Percentiles rank a stretch among this genome's conserved stretches.
These are phyloP conservation scores for Pseudomyrmex concolor DNA, from an alignment of 1,140 invertebrate species.

Conservation along the genomic window DNA sequence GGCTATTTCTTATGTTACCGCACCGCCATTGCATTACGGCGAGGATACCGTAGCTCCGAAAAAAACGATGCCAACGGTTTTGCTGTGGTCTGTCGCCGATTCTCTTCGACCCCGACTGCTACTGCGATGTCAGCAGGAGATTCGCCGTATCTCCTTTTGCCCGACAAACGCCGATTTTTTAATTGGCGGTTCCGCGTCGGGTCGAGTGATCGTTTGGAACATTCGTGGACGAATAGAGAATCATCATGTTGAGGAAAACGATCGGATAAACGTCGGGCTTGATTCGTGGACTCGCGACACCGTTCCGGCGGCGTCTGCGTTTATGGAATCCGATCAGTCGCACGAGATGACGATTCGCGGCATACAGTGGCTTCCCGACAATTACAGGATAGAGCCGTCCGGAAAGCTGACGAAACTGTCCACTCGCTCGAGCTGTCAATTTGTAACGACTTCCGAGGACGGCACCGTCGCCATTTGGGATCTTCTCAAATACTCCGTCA, in stretches of 20 bases:
- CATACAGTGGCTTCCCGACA: conserved; percentile 88
- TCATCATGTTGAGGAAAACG: neutral
- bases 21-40: neutral
- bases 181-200: conserved; percentile 88
- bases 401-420: conserved; percentile 82
- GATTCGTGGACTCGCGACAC: neutral
- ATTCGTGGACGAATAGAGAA: conserved; percentile 76
- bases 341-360: conserved; percentile 86
- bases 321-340: conserved; percentile 86
- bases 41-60: neutral
- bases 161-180: conserved; percentile 88
- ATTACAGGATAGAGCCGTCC: conserved; percentile 85
- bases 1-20: conserved; percentile 87
- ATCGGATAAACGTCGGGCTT: neutral
- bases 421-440: conserved; percentile 82
- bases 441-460: conserved; percentile 88
- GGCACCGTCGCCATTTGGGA: conserved; percentile 89
- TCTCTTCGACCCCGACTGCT: conserved; percentile 88
- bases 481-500: conserved; percentile 77
- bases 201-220: conserved; percentile 89
- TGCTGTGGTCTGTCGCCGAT: conserved; percentile 90
- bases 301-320: conserved; percentile 85
- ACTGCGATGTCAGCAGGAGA: conserved; percentile 87
- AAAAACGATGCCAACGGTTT: conserved; percentile 72
- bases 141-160: conserved; percentile 88